These are phyloP conservation scores for Luehdorfia chinensis DNA, from an alignment of 1,140 invertebrate genomes.

Conservation along the genomic window DNA sequence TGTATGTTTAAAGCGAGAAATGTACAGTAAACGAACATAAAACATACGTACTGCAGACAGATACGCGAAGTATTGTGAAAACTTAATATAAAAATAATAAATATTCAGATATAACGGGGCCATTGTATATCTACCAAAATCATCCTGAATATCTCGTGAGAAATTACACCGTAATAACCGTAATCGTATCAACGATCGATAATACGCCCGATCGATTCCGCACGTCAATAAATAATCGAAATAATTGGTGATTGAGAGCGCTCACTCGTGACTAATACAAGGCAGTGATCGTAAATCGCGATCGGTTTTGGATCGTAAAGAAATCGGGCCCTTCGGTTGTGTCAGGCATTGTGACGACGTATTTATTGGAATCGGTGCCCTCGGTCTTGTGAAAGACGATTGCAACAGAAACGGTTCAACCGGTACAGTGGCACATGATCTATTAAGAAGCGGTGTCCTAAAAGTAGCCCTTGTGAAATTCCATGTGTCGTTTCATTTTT, in stretches of 20 bases:
- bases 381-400: background rate
- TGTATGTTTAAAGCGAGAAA: too few species aligned
- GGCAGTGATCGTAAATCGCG: conserved; percentile 41
- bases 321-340: conserved; percentile 46
- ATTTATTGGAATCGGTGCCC: conserved; percentile 17
- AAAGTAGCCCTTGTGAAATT: conserved; percentile 1
- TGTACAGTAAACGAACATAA: too few species aligned
- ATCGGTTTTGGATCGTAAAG: conserved; percentile 62
- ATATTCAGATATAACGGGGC: too few species aligned
- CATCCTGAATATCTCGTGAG: conserved; percentile 13
- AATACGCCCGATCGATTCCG: conserved; percentile 41
- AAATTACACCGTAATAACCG: conserved; percentile 23
- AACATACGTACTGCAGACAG: too few species aligned
- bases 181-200: conserved; percentile 47
- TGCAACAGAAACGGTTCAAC: background rate
- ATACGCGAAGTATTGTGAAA: too few species aligned
- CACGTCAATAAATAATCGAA: conserved; percentile 35
- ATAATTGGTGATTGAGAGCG: conserved; percentile 34
- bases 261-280: conserved; percentile 43
- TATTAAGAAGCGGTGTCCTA: conserved; percentile 5
- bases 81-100: too few species aligned
- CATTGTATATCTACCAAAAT: background rate
- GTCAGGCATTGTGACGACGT: conserved; percentile 33
- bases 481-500: background rate
- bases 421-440: conserved; percentile 7